phyloP scores from a whole-genome alignment of 1,140 invertebrate genomes.

The Diuraphis noxia region DNA sequence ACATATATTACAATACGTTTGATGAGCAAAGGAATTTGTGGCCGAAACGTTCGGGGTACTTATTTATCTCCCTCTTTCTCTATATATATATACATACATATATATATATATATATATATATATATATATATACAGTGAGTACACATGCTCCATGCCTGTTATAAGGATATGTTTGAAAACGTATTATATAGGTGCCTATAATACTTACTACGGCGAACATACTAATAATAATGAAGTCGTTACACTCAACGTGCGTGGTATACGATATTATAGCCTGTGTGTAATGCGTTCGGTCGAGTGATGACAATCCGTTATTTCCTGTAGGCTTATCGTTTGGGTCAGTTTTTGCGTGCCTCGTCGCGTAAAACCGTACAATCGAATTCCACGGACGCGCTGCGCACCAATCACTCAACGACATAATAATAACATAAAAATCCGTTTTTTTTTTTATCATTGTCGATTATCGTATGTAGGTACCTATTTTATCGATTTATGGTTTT shows the following conservation, averaged over 20 bases:
- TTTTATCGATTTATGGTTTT: neutral
- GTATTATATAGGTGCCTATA: neutral
- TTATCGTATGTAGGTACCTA: neutral
- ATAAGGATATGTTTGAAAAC: neutral
- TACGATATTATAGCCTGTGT: neutral
- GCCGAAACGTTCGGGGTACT: neutral
- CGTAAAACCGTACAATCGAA: neutral
- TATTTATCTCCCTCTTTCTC: no score
- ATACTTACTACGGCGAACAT: neutral
- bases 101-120: no score
- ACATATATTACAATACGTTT: neutral
- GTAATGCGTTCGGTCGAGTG: neutral
- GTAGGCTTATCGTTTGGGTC: neutral
- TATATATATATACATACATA: no score
- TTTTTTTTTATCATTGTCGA: neutral
- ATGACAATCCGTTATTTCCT: neutral
- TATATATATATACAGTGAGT: neutral
- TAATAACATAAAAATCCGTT: neutral
- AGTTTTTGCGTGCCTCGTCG: neutral
- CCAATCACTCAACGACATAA: neutral
- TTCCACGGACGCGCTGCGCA: neutral
- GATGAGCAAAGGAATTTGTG: neutral
- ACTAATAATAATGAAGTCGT: conserved; percentile 1
- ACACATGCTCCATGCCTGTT: neutral
- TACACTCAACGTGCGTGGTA: neutral